Evolutionary conservation across 2,113 vertebrate species (phyloP).

Genomic region (Chrysemys picta): DNA sequence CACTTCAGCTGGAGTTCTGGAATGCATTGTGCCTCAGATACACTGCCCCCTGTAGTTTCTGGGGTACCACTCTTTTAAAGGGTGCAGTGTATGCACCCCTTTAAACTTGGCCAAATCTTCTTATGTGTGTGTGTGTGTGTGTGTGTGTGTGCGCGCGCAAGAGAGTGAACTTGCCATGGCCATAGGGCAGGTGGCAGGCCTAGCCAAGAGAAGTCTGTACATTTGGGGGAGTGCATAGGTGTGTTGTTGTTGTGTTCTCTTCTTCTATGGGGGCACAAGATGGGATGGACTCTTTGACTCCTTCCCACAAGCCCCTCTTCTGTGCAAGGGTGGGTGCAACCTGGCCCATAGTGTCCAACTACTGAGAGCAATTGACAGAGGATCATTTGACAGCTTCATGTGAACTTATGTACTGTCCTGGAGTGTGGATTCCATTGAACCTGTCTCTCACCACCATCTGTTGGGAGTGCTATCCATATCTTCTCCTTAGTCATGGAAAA

Average conservation of each 20-base stretch:
- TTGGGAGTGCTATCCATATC: rapidly evolving
- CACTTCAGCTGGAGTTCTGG: not conserved
- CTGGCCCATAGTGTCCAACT: not conserved
- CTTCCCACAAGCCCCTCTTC: not conserved
- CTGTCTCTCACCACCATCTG: not conserved
- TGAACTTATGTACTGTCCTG: not conserved
- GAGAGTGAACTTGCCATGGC: not conserved
- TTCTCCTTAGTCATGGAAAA: not conserved
- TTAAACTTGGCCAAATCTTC: not conserved
- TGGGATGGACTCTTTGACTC: not conserved
- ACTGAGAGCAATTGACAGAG: not conserved
- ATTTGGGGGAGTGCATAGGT: not conserved
- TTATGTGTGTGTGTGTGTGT: not conserved
- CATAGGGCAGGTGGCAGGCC: not conserved
- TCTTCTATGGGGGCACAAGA: not conserved
- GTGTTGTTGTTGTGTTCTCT: not conserved
- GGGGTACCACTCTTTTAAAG: not conserved
- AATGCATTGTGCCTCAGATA: not conserved
- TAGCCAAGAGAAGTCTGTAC: not conserved
- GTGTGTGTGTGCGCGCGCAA: not conserved
- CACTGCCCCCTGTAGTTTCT: not conserved
- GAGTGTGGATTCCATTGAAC: not conserved
- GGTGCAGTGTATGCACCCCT: not conserved
- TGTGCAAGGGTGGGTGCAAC: not conserved
- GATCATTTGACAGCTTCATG: rapidly evolving